These are phyloP conservation scores for Ceratosolen fusciceps DNA, from an alignment of 1,140 invertebrate genomes.

Conservation along the genomic window DNA sequence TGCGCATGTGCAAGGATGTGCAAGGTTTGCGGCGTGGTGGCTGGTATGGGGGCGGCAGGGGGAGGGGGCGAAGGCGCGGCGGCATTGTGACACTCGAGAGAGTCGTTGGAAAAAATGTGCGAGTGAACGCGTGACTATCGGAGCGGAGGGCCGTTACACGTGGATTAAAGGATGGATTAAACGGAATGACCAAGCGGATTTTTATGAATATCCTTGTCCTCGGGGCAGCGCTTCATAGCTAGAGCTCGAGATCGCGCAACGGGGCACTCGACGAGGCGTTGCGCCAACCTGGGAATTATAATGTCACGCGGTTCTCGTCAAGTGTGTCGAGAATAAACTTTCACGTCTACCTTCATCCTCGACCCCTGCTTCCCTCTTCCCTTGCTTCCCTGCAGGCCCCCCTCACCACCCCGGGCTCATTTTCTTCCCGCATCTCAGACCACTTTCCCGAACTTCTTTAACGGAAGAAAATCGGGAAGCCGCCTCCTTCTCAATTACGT, in stretches of 20 bases:
- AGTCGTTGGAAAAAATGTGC: constrained; percentile 36
- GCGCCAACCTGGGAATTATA: not conserved
- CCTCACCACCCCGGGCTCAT: too few species aligned
- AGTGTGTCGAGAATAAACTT: not conserved
- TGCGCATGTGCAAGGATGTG: too few species aligned
- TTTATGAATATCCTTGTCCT: constrained; percentile 28
- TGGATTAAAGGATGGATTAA: constrained; percentile 64
- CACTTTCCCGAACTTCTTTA: too few species aligned
- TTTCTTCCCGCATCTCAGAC: too few species aligned
- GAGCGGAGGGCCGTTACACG: constrained; percentile 44
- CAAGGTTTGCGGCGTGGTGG: too few species aligned
- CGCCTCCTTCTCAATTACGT: not conserved
- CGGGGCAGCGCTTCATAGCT: constrained; percentile 1
- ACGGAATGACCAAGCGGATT: constrained; percentile 59
- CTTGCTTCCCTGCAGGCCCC: too few species aligned
- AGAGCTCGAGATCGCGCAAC: too few species aligned
- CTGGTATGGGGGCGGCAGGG: too few species aligned
- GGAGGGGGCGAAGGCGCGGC: too few species aligned
- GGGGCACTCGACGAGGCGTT: not conserved
- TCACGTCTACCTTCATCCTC: not conserved
- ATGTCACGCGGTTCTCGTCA: not conserved
- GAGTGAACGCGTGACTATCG: constrained; percentile 1
- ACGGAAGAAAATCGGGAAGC: not conserved
- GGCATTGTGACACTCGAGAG: constrained; percentile 20
- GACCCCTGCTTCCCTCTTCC: too few species aligned